Percentiles rank a stretch among this genome's conserved stretches.
Evolutionary conservation across 2,888 invertebrate genomes (phyloP).

Genomic region (Serrognathus titanus): DNA sequence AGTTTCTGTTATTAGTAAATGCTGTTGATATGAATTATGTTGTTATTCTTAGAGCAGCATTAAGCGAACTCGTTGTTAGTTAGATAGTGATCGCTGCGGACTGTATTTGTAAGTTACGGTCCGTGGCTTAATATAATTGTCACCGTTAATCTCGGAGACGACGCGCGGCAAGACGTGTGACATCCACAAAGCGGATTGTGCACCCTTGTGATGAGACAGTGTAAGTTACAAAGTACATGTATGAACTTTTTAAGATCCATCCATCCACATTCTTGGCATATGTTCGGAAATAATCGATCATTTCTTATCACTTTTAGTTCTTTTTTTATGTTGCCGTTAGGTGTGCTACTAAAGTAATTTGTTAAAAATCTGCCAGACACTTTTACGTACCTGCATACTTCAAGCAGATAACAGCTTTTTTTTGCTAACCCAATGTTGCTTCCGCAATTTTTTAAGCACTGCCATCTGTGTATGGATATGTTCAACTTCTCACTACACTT

Average conservation of each 20-base stretch:
- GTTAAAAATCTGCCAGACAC: too few relatives aligned
- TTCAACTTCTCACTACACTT: too few relatives aligned
- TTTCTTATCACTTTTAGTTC: background rate
- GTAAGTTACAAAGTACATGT: slow-evolving; percentile 27
- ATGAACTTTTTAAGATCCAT: background rate
- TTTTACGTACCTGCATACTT: too few relatives aligned
- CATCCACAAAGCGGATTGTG: slow-evolving; percentile 17
- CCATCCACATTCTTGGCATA: background rate
- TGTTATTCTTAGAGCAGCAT: slow-evolving; percentile 23
- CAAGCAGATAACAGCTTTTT: too few relatives aligned
- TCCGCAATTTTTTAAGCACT: too few relatives aligned
- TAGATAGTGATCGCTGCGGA: slow-evolving; percentile 34
- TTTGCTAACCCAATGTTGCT: too few relatives aligned
- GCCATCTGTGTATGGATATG: too few relatives aligned
- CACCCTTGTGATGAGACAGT: slow-evolving; percentile 24
- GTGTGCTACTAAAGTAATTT: background rate
- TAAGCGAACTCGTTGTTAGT: slow-evolving; percentile 19
- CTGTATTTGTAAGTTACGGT: slow-evolving; percentile 52
- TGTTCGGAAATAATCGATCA: background rate
- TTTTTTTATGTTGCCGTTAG: slow-evolving; percentile 4
- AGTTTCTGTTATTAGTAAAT: slow-evolving; percentile 9
- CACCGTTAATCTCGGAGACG: slow-evolving; percentile 15
- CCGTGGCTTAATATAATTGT: slow-evolving; percentile 33
- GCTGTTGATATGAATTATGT: slow-evolving; percentile 18
- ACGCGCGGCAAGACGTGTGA: slow-evolving; percentile 24